Percentiles rank a stretch among this genome's conserved stretches.
phyloP scores from a whole-genome alignment of 2,113 vertebrate species.

The Talpa occidentalis region DNA sequence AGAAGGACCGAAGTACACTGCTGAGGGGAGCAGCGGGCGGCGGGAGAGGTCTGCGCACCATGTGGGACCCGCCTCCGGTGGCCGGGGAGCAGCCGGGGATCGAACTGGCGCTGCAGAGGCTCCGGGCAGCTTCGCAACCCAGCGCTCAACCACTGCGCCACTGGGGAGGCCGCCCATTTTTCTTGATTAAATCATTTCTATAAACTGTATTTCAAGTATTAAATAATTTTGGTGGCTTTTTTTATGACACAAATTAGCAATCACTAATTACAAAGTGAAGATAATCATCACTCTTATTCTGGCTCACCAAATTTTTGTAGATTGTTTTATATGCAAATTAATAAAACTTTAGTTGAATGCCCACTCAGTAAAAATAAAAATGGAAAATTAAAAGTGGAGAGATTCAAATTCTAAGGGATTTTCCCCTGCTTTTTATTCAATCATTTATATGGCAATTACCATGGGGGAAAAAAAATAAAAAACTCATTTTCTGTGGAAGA shows the following conservation, averaged over 20 bases:
- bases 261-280: not conserved
- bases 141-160: too few relatives aligned
- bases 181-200: not conserved
- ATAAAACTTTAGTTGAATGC: not conserved
- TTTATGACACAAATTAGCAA: not conserved
- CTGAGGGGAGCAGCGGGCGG: too few relatives aligned
- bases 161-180: too few relatives aligned
- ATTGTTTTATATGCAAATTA: not conserved
- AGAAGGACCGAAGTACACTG: too few relatives aligned
- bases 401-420: not conserved
- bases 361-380: not conserved
- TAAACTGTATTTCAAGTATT: not conserved
- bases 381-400: not conserved
- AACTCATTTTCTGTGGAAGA: not conserved
- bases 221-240: not conserved
- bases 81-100: too few relatives aligned
- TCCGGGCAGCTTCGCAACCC: too few relatives aligned
- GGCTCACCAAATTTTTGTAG: not conserved
- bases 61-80: too few relatives aligned
- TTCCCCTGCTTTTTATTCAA: not conserved
- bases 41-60: too few relatives aligned
- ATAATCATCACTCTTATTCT: constrained; percentile 27
- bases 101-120: too few relatives aligned
- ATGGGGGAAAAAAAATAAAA: not conserved
- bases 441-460: not conserved